Evolutionary conservation across 2,113 vertebrate species (phyloP), one percentile per base, ranked within the genome.

Genomic region (Grammomys dolichurus): DNA sequence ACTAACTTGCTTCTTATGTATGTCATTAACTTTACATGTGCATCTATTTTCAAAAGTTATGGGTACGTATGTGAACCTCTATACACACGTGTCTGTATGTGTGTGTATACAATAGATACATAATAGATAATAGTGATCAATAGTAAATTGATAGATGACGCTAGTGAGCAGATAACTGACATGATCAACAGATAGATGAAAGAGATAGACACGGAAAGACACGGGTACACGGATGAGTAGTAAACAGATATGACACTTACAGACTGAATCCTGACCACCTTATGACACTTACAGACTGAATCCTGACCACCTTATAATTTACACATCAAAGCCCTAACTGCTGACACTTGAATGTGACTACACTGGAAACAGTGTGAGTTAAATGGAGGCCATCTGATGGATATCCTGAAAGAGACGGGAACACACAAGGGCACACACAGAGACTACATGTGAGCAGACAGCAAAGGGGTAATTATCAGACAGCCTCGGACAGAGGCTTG

Each of bases 1-100:
- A 54, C 12, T 40, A 90, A 36, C 40, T 20, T 93, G 16, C 60
- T 95, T 96, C 87, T 54, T 31, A 84, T 3, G 75, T 91, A 56
- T 7, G 43, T n/a, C 80, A 84, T 19, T 92, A 72, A 95, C 69
- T 91, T 46, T 73, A 3, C 8, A 20, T n/a, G 6, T 69, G 4
- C 24, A 73, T 67, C 65, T 89, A 13, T n/a, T 91, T 60, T 58
- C n/a, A 89, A 87, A 88, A 88, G 51, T 24, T n/a, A 46, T n/a
- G 28, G 48, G 7, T 78, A 63, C 26, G 9, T 19, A 8, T 80
- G 33, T 43, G 14, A 63, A 58, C 60, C 43, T 36, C 1, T 40
- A 7, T 20, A 40, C n/a, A 67, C 40, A 48, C 22, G 24, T 33
- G 40, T 40, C 40, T 40, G 40, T 40, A 40, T 40, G 5, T 40